These are phyloP conservation scores for Amiota communis DNA, from an alignment of 2,888 invertebrate species.

Conservation along the genomic window DNA sequence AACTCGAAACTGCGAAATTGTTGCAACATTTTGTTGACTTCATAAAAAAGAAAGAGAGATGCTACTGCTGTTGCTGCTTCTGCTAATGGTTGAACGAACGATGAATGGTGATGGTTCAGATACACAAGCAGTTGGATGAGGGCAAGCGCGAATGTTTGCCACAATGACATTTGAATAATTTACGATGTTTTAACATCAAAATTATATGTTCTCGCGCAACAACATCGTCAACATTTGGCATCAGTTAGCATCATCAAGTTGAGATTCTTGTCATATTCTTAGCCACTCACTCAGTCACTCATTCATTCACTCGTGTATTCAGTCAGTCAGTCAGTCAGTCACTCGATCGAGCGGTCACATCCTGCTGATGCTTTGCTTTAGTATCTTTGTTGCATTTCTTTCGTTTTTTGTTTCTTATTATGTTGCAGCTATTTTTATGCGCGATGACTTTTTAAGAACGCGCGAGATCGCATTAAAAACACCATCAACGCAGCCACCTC, in stretches of 20 bases:
- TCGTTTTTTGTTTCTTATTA: no score
- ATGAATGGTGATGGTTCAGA: no score
- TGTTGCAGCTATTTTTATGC: conserved; percentile 64
- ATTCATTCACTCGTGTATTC: background rate
- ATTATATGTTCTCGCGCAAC: conserved; percentile 66
- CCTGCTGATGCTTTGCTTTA: conserved; percentile 24
- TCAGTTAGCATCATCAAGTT: conserved; percentile 15
- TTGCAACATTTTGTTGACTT: conserved; percentile 31
- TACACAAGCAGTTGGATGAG: no score
- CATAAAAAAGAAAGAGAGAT: conserved; percentile 46
- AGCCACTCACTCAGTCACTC: background rate
- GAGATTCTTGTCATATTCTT: conserved; percentile 35
- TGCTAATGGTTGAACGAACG: no score
- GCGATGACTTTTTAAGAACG: conserved; percentile 46
- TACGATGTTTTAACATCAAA: conserved; percentile 72
- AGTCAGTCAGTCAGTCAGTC: conserved; percentile 36
- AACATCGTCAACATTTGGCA: conserved; percentile 31
- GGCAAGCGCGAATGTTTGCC: conserved; percentile 47
- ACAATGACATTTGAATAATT: conserved; percentile 71
- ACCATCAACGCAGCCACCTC: conserved; percentile 58
- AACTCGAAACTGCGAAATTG: background rate
- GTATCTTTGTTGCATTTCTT: conserved; percentile 19
- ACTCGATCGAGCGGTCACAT: conserved; percentile 11
- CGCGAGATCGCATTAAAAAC: conserved; percentile 60
- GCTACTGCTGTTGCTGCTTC: conserved; percentile 31